Conservation (phyloP, 2,888 invertebrate genomes). For the Tipula confusa region DNA sequence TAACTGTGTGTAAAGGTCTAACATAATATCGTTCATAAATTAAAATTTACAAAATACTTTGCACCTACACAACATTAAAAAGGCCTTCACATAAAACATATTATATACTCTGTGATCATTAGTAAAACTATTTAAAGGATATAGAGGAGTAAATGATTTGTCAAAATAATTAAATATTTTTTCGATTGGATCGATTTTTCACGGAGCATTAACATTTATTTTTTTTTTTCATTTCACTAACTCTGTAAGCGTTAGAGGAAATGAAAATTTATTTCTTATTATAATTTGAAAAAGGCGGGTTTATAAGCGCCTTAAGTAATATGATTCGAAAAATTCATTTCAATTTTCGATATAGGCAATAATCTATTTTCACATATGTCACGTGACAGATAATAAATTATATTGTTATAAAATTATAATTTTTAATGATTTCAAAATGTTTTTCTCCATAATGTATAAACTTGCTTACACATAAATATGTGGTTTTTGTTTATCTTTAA, state of each 20-base stretch:
- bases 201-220: not conserved
- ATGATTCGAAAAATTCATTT: not conserved
- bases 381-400: constrained; percentile 30
- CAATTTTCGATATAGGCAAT: not conserved
- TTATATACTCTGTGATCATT: not conserved
- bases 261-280: constrained; percentile 27
- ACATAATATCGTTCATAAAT: not conserved
- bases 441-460: not conserved
- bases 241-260: constrained; percentile 27
- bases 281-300: not conserved
- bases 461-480: not conserved
- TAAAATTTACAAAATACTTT: constrained; percentile 25
- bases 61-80: not conserved
- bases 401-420: constrained; percentile 14
- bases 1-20: not conserved
- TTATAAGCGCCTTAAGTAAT: not conserved
- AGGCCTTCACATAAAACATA: not conserved
- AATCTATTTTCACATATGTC: not conserved
- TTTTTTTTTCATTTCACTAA: too few species aligned
- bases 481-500: not conserved
- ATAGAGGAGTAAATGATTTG: constrained; percentile 28
- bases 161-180: constrained; percentile 4
- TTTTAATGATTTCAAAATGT: constrained; percentile 30
- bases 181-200: not conserved
- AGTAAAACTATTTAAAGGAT: constrained; percentile 22